Evolutionary conservation across 2,797 vertebrate species (phyloP).

Genomic region (Schizopygopsis malacanthus): DNA sequence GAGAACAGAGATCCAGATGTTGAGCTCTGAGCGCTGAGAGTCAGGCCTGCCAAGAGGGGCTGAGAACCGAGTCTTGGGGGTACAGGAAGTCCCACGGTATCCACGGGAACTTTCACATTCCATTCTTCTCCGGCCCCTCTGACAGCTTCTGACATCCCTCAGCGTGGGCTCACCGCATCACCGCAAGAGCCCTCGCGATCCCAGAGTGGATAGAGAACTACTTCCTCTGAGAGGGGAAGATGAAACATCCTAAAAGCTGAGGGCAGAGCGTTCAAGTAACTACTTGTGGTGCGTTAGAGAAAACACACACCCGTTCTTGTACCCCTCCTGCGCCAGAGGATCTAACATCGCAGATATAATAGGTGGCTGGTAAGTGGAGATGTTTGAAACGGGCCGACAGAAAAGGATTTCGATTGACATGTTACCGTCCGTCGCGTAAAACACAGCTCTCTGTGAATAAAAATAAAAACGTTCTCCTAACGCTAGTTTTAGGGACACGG

Average conservation of each 20-base stretch:
- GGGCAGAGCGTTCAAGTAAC: background rate
- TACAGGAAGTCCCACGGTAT: conserved; percentile 66
- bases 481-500: conserved; percentile 60
- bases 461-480: conserved; percentile 42
- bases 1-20: conserved; percentile 63
- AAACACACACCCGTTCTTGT: conserved; percentile 32
- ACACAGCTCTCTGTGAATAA: background rate
- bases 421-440: conserved; percentile 31
- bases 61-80: conserved; percentile 51
- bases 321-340: conserved; percentile 63
- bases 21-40: conserved; percentile 48
- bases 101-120: conserved; percentile 62
- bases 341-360: conserved; percentile 64
- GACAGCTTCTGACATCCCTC: conserved; percentile 57
- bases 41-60: conserved; percentile 51
- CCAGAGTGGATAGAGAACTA: conserved; percentile 21
- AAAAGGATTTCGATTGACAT: conserved; percentile 63
- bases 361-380: conserved; percentile 69
- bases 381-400: conserved; percentile 66
- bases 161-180: conserved; percentile 49
- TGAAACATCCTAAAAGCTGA: background rate
- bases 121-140: conserved; percentile 44
- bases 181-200: conserved; percentile 17
- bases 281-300: conserved; percentile 20
- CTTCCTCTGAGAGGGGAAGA: conserved; percentile 17